phyloP scores from a whole-genome alignment of 2,113 vertebrate genomes.

The Lagopus muta region DNA sequence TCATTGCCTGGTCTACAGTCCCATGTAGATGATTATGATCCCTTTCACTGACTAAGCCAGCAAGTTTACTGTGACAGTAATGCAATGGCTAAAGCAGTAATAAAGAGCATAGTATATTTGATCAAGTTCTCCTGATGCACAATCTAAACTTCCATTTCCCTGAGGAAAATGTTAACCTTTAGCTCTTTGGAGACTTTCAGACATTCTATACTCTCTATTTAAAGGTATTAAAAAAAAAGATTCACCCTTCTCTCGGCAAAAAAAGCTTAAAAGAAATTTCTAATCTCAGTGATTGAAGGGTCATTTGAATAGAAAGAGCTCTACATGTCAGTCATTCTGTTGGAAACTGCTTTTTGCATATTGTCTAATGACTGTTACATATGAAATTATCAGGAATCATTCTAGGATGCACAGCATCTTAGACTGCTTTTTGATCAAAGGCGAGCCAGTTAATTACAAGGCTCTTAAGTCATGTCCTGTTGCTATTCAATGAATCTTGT shows the following conservation, averaged over 20 bases:
- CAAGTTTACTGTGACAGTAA: neutral
- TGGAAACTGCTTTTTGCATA: neutral
- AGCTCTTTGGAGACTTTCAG: neutral
- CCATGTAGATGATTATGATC: neutral
- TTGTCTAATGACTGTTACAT: neutral
- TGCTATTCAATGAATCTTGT: neutral
- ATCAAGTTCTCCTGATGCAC: neutral
- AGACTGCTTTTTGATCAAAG: neutral
- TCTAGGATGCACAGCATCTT: neutral
- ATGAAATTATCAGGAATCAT: neutral
- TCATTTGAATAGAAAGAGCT: neutral
- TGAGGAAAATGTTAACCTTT: neutral
- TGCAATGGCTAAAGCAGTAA: neutral
- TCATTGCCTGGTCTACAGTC: neutral
- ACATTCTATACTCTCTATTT: fast-evolving
- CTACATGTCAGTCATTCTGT: neutral
- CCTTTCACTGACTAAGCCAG: neutral
- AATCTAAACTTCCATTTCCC: neutral
- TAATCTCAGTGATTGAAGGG: neutral
- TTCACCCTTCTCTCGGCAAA: neutral
- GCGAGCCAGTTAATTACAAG: neutral
- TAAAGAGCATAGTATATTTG: neutral
- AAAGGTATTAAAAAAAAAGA: neutral
- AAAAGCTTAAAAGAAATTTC: neutral
- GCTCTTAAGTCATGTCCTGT: neutral